Evolutionary conservation across 2,797 vertebrate genomes (phyloP), one percentile per base, ranked within the genome.

Genomic region (Harpagifer antarcticus): DNA sequence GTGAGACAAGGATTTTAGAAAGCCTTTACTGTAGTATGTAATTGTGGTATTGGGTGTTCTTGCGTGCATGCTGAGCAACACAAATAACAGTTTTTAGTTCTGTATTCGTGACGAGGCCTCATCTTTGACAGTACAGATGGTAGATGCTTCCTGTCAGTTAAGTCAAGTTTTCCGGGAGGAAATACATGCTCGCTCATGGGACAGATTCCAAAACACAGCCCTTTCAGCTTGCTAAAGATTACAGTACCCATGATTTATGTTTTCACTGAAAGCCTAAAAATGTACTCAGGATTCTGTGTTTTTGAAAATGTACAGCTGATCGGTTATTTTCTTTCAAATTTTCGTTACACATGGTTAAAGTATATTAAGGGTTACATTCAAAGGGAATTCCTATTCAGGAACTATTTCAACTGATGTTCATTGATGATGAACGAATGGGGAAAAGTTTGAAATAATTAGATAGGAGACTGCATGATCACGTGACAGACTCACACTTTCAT

Each of bases 111-210:
- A 72, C 11, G 20, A 2, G 16, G 7, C 42, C 57, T 65, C 71
- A 74, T 60, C 67, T 47, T 19, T 69, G 88, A 89, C 75, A 68
- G 68, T 68, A 49, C 92, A 94, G 86, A 93, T 91, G 90, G 79
- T 90, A n/a, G 48, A 82, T 3, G 56, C 93, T 95, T 92, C 88
- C 90, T 90, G 86, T 73, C 74, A 57, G 78, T 76, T 74, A 79
- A 83, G 60, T 74, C 80, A 91, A 76, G 74, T 40, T 63, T 62
- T 72, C 59, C 23, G 27, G 43, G 66, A 86, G 86, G 84, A 91
- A 86, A 75, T 79, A 59, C 45, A 44, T 42, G 59, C 84, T 78
- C 77, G 68, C 91, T 91, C 91, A 76, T 72, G 87, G 87, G 91
- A 89, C 75, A 82, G 43, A 27, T 90, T 82, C 69, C 52, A 74